Evolutionary conservation across 2,888 invertebrate species (phyloP).

Genomic region (Hedychridium roseum): DNA sequence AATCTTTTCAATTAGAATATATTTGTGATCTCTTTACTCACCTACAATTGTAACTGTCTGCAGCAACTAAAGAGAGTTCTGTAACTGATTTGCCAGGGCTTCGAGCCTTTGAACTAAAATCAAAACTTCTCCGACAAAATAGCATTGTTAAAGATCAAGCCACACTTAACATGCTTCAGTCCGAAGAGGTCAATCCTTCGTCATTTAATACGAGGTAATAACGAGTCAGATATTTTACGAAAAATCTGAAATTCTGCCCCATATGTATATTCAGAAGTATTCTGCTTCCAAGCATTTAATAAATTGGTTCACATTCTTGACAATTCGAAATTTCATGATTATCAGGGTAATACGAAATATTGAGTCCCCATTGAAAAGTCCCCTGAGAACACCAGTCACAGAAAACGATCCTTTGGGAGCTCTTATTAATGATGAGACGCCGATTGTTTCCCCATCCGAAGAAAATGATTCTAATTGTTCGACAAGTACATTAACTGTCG

Average conservation of each 20-base stretch:
- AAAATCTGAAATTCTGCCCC: too few species aligned
- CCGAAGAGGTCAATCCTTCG: constrained; percentile 51
- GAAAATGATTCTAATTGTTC: constrained; percentile 62
- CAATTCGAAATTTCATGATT: background rate
- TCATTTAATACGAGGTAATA: constrained; percentile 52
- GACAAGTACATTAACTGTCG: constrained; percentile 60
- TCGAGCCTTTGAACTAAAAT: constrained; percentile 53
- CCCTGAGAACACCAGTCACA: constrained; percentile 81
- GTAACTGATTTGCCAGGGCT: constrained; percentile 59
- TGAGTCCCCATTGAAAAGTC: constrained; percentile 61
- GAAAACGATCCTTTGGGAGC: constrained; percentile 93
- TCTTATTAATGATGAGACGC: constrained; percentile 65
- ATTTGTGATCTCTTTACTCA: background rate
- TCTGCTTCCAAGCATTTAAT: too few species aligned
- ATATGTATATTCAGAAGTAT: constrained; percentile 16
- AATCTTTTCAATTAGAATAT: background rate
- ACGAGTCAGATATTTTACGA: background rate
- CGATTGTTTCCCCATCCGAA: constrained; percentile 60
- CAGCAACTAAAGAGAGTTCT: constrained; percentile 58
- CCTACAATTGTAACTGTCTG: constrained; percentile 2
- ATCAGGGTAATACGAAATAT: constrained; percentile 46
- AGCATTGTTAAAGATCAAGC: constrained; percentile 59
- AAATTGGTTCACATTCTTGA: background rate
- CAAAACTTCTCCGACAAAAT: constrained; percentile 56
- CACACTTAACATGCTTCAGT: constrained; percentile 44